A percentile compares a stretch with the other conserved stretches of the same genome.
Conservation (phyloP, 2,797 vertebrate genomes). For the Bovichtus variegatus region DNA sequence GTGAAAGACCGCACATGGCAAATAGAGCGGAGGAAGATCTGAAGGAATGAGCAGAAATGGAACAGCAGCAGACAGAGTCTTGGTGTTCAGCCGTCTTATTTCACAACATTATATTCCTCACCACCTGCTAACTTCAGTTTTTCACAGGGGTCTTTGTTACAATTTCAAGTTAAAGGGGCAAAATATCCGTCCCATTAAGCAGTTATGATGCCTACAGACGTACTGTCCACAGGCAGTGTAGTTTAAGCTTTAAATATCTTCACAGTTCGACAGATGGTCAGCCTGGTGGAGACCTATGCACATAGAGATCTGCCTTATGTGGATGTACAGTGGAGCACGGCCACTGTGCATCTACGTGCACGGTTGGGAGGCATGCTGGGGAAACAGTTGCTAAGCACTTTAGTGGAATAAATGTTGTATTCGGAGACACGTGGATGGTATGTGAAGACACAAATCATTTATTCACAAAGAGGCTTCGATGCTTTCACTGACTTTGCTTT, state of each 20-base stretch:
- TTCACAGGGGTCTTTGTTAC: not conserved
- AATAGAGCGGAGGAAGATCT: conserved; percentile 1
- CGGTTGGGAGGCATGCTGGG: conserved; percentile 51
- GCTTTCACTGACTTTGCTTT: not conserved
- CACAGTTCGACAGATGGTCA: conserved; percentile 65
- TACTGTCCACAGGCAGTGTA: not conserved
- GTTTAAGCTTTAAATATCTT: conserved; percentile 25
- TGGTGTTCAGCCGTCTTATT: conserved; percentile 40
- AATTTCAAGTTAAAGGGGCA: not conserved
- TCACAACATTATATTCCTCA: not conserved
- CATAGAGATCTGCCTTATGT: conserved; percentile 55
- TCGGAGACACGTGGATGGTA: not conserved
- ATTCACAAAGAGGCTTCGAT: too few relatives aligned
- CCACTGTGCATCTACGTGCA: too few relatives aligned
- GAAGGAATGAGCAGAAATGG: conserved; percentile 9
- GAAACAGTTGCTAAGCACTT: conserved; percentile 56
- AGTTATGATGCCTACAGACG: not conserved
- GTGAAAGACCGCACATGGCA: conserved; percentile 10
- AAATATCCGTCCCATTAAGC: not conserved
- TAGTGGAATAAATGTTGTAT: conserved; percentile 10
- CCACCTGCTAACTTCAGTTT: not conserved
- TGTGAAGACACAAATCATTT: not conserved
- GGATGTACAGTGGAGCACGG: conserved; percentile 11
- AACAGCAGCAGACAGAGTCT: conserved; percentile 8
- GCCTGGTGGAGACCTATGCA: conserved; percentile 57